These are phyloP conservation scores for Scaptomyza caliginosa DNA, from an alignment of 2,888 invertebrate genomes.

Conservation along the genomic window DNA sequence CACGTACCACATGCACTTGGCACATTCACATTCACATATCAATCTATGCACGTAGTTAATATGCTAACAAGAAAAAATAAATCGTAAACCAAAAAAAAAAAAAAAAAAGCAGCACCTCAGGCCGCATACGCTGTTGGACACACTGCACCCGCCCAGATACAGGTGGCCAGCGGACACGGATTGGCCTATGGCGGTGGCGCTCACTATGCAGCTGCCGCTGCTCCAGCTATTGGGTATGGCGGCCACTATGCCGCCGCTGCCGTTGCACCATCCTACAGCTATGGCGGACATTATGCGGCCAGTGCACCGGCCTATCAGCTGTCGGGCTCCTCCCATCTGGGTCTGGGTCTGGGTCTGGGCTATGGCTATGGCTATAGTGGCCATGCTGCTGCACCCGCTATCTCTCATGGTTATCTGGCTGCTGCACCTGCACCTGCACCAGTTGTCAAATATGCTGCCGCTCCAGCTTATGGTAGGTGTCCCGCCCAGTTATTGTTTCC, in stretches of 20 bases:
- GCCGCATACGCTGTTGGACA: constrained; percentile 60
- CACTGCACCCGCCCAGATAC: constrained; percentile 72
- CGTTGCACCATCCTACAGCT: constrained; percentile 5
- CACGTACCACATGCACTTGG: neutral
- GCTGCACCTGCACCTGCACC: constrained; percentile 70
- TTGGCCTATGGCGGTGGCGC: constrained; percentile 59
- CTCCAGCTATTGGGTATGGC: constrained; percentile 46
- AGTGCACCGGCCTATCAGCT: constrained; percentile 51
- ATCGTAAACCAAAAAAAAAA: neutral
- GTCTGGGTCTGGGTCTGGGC: constrained; percentile 52
- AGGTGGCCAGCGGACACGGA: constrained; percentile 49
- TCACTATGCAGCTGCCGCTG: constrained; percentile 55
- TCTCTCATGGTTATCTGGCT: constrained; percentile 64
- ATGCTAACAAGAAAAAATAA: constrained; percentile 38
- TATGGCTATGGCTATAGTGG: constrained; percentile 56
- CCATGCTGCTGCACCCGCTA: constrained; percentile 50
- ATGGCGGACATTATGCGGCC: constrained; percentile 41
- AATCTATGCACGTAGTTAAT: constrained; percentile 51
- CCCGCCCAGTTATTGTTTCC: neutral
- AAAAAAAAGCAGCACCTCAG: constrained; percentile 56
- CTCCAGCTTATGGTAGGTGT: constrained; percentile 81
- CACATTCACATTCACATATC: constrained; percentile 3
- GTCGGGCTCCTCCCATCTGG: constrained; percentile 36
- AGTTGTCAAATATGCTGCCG: constrained; percentile 74
- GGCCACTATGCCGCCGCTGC: constrained; percentile 48